These are phyloP conservation scores for Cyanoliseus patagonus DNA, from an alignment of 2,113 vertebrate species.

Conservation along the genomic window DNA sequence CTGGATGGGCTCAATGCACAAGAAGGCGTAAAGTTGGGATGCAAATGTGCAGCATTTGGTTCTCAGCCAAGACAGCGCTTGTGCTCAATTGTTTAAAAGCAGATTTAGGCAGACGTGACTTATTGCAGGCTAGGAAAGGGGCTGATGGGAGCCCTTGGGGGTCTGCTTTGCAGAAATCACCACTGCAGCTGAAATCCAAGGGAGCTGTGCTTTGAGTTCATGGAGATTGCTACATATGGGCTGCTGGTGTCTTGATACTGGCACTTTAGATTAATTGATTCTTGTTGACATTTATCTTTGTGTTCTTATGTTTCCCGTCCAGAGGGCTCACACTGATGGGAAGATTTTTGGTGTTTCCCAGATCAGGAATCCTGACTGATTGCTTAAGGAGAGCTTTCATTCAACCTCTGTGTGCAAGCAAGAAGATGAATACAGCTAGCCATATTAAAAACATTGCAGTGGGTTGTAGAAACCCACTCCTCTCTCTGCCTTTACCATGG, in stretches of 20 bases:
- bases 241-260: not conserved
- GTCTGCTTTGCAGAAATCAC: not conserved
- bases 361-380: not conserved
- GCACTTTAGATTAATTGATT: not conserved
- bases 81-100: slow-evolving; percentile 38
- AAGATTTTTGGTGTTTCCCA: not conserved
- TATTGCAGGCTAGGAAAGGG: not conserved
- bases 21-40: slow-evolving; percentile 45
- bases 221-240: not conserved
- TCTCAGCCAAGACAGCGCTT: slow-evolving; percentile 23
- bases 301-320: not conserved
- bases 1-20: slow-evolving; percentile 25
- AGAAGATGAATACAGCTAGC: not conserved
- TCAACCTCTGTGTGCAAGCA: not conserved
- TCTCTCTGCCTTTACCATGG: not conserved
- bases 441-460: not conserved
- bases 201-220: not conserved
- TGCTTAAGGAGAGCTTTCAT: not conserved
- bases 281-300: not conserved
- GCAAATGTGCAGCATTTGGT: slow-evolving; percentile 31
- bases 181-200: not conserved
- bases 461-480: not conserved
- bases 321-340: not conserved
- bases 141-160: not conserved
- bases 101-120: not conserved